phyloP scores from a whole-genome alignment of 2,888 invertebrate genomes.

The Zonitis immaculata region DNA sequence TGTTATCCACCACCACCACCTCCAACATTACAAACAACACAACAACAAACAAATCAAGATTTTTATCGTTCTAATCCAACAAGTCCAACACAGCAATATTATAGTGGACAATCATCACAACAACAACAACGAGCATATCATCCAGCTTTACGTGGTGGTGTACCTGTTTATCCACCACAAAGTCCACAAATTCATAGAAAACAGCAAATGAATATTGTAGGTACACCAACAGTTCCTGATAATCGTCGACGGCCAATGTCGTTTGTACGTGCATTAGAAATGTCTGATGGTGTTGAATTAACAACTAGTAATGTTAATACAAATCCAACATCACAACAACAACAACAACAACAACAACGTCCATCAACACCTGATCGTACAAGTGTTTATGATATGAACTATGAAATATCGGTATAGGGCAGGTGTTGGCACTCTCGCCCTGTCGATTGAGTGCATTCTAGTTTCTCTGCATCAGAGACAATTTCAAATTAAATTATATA shows the following conservation, averaged over 20 bases:
- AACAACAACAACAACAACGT: conserved; percentile 25
- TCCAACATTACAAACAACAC: conserved; percentile 33
- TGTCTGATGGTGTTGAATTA: conserved; percentile 85
- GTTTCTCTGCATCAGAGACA: conserved; percentile 46
- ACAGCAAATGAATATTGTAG: conserved; percentile 28
- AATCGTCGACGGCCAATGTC: conserved; percentile 72
- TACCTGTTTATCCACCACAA: conserved; percentile 62
- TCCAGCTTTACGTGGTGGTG: conserved; percentile 62
- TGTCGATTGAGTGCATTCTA: conserved; percentile 43
- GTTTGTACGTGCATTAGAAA: conserved; percentile 83
- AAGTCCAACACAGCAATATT: conserved; percentile 57
- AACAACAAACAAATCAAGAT: conserved; percentile 36
- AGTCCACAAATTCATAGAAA: conserved; percentile 57
- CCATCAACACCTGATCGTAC: conserved; percentile 74
- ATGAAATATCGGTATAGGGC: conserved; percentile 89
- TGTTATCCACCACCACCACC: conserved; percentile 51
- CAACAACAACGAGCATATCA: conserved; percentile 54
- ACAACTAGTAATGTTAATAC: conserved; percentile 48
- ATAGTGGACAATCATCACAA: conserved; percentile 14
- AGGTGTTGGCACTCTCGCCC: conserved; percentile 48
- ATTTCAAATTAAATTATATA: conserved; percentile 2
- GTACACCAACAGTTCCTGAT: conserved; percentile 42
- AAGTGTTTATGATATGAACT: conserved; percentile 91
- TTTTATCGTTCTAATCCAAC: conserved; percentile 68
- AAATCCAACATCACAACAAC: conserved; percentile 18